Percentiles rank a stretch among this genome's conserved stretches.
Evolutionary conservation across 1,140 invertebrate species (phyloP).

Genomic region (Pachypsylla venusta): DNA sequence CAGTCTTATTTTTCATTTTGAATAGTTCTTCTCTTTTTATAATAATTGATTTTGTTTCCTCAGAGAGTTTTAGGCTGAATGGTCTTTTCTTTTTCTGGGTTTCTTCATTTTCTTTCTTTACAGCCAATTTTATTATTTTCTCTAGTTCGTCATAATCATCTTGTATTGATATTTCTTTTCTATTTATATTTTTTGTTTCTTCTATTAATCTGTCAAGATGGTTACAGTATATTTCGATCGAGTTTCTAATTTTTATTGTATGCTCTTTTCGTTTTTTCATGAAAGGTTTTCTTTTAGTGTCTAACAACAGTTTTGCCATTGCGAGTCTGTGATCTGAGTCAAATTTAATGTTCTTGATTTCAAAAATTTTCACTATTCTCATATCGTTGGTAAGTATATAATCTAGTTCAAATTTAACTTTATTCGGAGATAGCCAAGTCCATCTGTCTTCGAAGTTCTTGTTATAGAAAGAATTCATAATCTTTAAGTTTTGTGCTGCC

Average conservation of each 20-base stretch:
- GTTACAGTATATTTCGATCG: neutral
- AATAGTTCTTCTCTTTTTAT: neutral
- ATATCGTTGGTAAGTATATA: neutral
- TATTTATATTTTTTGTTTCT: too few species aligned
- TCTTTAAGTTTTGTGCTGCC: neutral
- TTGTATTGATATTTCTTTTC: neutral
- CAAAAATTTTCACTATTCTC: neutral
- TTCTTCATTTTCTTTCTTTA: neutral
- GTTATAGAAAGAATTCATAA: neutral
- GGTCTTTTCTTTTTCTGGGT: neutral
- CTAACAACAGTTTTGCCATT: neutral
- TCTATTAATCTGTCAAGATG: neutral
- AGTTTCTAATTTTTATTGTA: neutral
- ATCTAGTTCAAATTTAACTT: neutral
- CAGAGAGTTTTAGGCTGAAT: neutral
- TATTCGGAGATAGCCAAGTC: neutral
- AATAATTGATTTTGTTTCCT: neutral
- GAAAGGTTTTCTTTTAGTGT: neutral
- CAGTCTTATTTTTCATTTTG: neutral
- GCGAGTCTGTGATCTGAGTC: neutral
- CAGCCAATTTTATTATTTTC: neutral
- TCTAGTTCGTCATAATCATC: neutral
- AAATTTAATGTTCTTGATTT: neutral
- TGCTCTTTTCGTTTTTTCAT: neutral
- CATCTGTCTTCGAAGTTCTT: neutral